Evolutionary conservation across 2,888 invertebrate species (phyloP), one percentile per base, ranked within the genome.

Genomic region (Sarcophaga carnaria): DNA sequence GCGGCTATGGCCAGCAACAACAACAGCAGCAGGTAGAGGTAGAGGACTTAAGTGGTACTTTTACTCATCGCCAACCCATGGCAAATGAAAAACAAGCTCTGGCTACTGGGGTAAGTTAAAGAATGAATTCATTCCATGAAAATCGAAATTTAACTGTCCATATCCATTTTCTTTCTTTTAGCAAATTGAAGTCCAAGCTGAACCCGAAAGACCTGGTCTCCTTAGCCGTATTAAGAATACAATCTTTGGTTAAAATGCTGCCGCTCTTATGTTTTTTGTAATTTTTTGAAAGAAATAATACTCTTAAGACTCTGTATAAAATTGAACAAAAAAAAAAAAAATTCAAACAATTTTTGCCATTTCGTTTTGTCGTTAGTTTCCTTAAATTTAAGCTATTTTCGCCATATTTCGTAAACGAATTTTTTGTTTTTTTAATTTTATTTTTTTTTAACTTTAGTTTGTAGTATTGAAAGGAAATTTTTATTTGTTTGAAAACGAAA

Each of bases 201-300:
- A 89, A 54, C 87, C 90, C n/a, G 89, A 89, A 64, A 70, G 67
- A 2, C 85, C 90, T 45, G 89, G 91, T 4, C 83, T 92, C 37
- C 91, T 91, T 89, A 81, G 88, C 1, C 92, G 90, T 69, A 3
- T 92, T 4, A 92, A 91, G 70, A 88, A 90, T 67, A 91, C 91
- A 77, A 87, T 91, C n/a, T 90, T 89, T 69, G 89, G 82, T 66
- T 87, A 87, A 78, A 60, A 54, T 37, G n/a, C 67, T 63, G 12
- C 27, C 37, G 8, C 12, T 17, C 12, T 49, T 22, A 22, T 89
- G 6, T 89, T 90, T 83, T 89, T 89, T 83, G 1, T 90, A 90
- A 77, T 14, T 25, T 47, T 37, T 37, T 37, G 37, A 37, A 37
- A 2, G 37, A 37, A 37, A 37, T 22, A 75, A 66, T 67, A 49